phyloP scores from a whole-genome alignment of 2,888 invertebrate species.

The Dicyrtomina minuta region DNA sequence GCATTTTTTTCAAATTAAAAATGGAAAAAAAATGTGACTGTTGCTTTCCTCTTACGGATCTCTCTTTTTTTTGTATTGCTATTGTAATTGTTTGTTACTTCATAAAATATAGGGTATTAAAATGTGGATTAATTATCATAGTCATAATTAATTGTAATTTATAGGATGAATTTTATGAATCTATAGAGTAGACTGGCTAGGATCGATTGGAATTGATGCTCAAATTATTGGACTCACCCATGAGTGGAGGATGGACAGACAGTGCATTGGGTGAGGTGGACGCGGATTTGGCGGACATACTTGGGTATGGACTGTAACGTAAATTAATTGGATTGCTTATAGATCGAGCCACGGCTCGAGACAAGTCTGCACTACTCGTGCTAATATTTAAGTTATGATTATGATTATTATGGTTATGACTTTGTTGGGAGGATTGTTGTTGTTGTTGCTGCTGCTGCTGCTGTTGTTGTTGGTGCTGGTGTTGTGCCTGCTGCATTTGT shows the following conservation, averaged over 20 bases:
- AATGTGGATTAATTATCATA: too few species aligned
- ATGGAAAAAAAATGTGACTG: too few species aligned
- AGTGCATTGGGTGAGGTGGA: conserved; percentile 51
- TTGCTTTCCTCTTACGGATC: too few species aligned
- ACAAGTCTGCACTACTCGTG: conserved; percentile 29
- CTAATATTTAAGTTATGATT: conserved; percentile 34
- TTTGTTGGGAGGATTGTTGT: conserved; percentile 32
- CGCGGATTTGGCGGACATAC: conserved; percentile 43
- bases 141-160: too few species aligned
- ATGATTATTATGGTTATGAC: conserved; percentile 36
- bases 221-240: conserved; percentile 39
- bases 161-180: too few species aligned
- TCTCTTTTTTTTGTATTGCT: too few species aligned
- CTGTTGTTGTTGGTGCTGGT: conserved; percentile 28
- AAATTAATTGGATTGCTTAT: conserved; percentile 48
- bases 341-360: conserved; percentile 29
- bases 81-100: too few species aligned
- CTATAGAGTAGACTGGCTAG: conserved; percentile 3
- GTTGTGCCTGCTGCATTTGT: conserved; percentile 48
- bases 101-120: too few species aligned
- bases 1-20: too few species aligned
- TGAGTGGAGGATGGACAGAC: conserved; percentile 47
- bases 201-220: conserved; percentile 28
- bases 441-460: conserved; percentile 35
- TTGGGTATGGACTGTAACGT: conserved; percentile 51